Percentiles rank a stretch among this genome's conserved stretches.
phyloP scores from a whole-genome alignment of 2,888 invertebrate species.

The Acrocera orbiculus region DNA sequence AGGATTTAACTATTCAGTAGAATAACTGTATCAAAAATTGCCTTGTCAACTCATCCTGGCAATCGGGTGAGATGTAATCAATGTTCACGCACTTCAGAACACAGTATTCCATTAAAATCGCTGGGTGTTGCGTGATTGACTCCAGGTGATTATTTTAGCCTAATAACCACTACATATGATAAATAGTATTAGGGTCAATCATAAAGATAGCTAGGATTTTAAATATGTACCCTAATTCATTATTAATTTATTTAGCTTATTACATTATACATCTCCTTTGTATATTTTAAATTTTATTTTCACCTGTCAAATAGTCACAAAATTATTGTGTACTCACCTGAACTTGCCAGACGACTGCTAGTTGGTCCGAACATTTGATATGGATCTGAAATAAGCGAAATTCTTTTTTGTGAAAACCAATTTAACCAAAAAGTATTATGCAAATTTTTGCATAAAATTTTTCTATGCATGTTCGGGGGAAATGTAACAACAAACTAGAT shows the following conservation, averaged over 20 bases:
- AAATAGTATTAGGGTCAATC: neutral
- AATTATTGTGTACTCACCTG: constrained; percentile 48
- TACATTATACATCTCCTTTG: too few species aligned
- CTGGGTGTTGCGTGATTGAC: constrained; percentile 4
- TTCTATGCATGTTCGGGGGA: too few species aligned
- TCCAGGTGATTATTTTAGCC: constrained; percentile 8
- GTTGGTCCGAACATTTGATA: constrained; percentile 97
- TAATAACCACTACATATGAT: too few species aligned
- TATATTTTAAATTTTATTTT: constrained; percentile 4
- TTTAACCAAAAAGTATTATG: too few species aligned
- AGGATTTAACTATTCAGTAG: too few species aligned
- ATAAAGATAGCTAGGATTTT: too few species aligned
- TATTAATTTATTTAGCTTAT: neutral
- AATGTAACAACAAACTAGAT: neutral
- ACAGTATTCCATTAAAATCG: too few species aligned
- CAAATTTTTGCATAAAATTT: too few species aligned
- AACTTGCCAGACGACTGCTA: constrained; percentile 88
- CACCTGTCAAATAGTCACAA: too few species aligned
- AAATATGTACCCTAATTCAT: neutral
- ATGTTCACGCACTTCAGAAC: constrained; percentile 18
- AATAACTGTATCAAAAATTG: too few species aligned
- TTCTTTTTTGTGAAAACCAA: too few species aligned
- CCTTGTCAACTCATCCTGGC: constrained; percentile 4
- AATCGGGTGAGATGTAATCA: constrained; percentile 14
- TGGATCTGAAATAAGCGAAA: constrained; percentile 87